Conservation (phyloP, 2,888 invertebrate species). For the Ennomos erosarius region DNA sequence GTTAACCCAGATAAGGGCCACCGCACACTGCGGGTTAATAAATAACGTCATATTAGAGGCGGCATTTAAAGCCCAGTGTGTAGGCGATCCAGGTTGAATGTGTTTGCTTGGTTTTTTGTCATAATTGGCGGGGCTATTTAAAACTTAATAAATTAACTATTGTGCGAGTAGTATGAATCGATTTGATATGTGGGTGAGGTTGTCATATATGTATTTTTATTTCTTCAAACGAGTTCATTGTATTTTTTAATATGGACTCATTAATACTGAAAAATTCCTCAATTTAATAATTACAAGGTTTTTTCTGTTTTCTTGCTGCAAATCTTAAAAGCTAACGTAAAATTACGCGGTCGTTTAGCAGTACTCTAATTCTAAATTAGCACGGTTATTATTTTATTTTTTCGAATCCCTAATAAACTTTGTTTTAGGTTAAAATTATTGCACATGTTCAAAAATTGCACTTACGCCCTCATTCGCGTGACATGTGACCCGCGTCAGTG, state of each 20-base stretch:
- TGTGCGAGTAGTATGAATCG: neutral
- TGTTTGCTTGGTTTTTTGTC: conserved; percentile 43
- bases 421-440: neutral
- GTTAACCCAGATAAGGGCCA: conserved; percentile 66
- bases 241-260: too few relatives aligned
- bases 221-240: too few relatives aligned
- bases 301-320: too few relatives aligned
- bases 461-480: conserved; percentile 1
- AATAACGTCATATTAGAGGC: conserved; percentile 76
- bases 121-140: conserved; percentile 30
- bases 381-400: too few relatives aligned
- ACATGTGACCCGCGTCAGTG: conserved; percentile 12
- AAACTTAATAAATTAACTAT: conserved; percentile 19
- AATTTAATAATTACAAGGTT: too few relatives aligned
- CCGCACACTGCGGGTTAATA: conserved; percentile 65
- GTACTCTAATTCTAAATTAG: too few relatives aligned
- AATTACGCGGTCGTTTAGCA: too few relatives aligned
- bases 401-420: too few relatives aligned
- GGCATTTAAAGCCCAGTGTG: conserved; percentile 55
- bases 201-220: too few relatives aligned
- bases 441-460: conserved; percentile 4
- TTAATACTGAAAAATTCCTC: too few relatives aligned
- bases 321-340: too few relatives aligned
- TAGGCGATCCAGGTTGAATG: conserved; percentile 50
- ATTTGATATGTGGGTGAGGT: too few relatives aligned